Base-by-base conservation (phyloP, 2,888 invertebrate genomes). In the Orthosia gracilis region DNA sequence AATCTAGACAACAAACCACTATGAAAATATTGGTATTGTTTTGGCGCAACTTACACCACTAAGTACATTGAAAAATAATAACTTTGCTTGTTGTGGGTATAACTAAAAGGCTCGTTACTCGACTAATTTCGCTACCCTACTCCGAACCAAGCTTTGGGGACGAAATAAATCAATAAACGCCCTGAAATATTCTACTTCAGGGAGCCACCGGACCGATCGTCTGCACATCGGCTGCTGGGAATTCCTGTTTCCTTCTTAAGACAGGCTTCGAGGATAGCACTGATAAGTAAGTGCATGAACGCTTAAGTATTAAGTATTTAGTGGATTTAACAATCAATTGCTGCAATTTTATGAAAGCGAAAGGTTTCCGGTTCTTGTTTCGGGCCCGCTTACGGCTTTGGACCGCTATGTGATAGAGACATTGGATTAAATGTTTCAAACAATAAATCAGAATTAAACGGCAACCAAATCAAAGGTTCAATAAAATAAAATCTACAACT, bases 161-260 rank as follows among this genome's bases (percentile, higher is more conserved):
- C 17, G 15, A 45, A 50, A 69, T 47, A n/a, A 71, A 67, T 74
- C 68, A 67, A 76, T 74, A 59, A 17, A n/a, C 15, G 5, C 54
- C 17, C 18, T 49, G 5, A 23, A 31, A 45, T 12, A 45, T 57
- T 75, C 21, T 55, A 49, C 49, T 57, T 50, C 18, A 17, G 47
- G 15, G 3, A 45, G 26, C 11, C 5, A 31, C 11, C 55, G 13
- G 3, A 4, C 15, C 9, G 13, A 21, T 54, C 17, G 3, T 26
- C n/a, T 45, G 17, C 18, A 26, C 45, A 13, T 50, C 26, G 21
- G 15, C 26, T 15, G 15, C 58, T 50, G 4, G 23, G 18, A 26
- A 45, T 23, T 15, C 21, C 40, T 50, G 21, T 21, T 55, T 13
- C 3, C 5, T 68, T 21, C 11, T 26, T 11, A 26, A 70, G 15